Percentiles rank a stretch among this genome's conserved stretches.
phyloP scores from a whole-genome alignment of 2,888 invertebrate genomes.

The Priocnemis perturbator region DNA sequence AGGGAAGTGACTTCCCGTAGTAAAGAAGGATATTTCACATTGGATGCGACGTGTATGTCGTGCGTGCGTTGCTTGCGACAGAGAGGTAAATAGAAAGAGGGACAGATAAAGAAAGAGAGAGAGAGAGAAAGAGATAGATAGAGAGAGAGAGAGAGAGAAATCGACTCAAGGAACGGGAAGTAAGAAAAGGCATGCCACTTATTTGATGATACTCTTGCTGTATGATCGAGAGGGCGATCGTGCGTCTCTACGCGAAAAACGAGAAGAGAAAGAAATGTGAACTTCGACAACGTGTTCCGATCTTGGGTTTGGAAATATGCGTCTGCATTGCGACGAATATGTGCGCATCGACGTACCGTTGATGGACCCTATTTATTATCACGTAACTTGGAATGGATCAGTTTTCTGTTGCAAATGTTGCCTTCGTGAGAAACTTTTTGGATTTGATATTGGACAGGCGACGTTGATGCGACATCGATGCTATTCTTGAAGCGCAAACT shows the following conservation, averaged over 20 bases:
- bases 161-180: slow-evolving; percentile 4
- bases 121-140: too few species aligned
- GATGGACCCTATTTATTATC: too few species aligned
- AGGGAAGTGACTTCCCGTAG: not conserved
- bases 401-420: too few species aligned
- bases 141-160: too few species aligned
- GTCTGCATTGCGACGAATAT: too few species aligned
- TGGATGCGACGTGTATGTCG: slow-evolving; percentile 43
- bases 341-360: too few species aligned
- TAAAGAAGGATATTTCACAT: slow-evolving; percentile 30
- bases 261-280: not conserved
- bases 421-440: too few species aligned
- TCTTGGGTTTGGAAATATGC: too few species aligned
- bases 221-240: slow-evolving; percentile 34
- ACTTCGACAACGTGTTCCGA: not conserved
- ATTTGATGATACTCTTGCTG: slow-evolving; percentile 32
- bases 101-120: slow-evolving; percentile 19
- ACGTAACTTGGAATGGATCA: too few species aligned
- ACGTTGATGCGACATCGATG: too few species aligned
- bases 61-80: slow-evolving; percentile 36
- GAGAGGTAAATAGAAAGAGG: slow-evolving; percentile 39
- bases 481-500: too few species aligned
- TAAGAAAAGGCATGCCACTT: slow-evolving; percentile 57
- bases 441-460: too few species aligned
- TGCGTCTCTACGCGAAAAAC: slow-evolving; percentile 5